phyloP scores from a whole-genome alignment of 2,113 vertebrate species.

The Orientallactaga bullata region DNA sequence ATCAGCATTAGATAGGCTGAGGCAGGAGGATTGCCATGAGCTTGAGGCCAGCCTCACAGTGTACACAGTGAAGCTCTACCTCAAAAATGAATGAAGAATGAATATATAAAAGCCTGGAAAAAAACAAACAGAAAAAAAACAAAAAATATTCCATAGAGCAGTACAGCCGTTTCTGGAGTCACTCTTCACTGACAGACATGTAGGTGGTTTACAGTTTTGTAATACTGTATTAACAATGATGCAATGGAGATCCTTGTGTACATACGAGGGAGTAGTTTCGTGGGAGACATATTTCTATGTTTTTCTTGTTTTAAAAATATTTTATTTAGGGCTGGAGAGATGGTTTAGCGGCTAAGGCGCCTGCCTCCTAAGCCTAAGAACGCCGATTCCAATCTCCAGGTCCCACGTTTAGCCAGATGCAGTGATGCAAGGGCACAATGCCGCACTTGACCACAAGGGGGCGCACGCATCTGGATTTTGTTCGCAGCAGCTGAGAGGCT shows the following conservation, averaged over 20 bases:
- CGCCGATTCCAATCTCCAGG: too few relatives aligned
- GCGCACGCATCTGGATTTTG: too few relatives aligned
- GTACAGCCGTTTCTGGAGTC: not conserved
- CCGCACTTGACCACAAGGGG: too few relatives aligned
- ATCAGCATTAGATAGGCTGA: not conserved
- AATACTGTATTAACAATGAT: constrained; percentile 6
- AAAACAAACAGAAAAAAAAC: not conserved
- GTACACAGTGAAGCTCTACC: not conserved
- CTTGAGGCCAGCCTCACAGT: not conserved
- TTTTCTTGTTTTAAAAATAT: constrained; percentile 11
- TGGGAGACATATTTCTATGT: not conserved
- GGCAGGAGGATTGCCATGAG: not conserved
- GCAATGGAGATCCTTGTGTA: not conserved
- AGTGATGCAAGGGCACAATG: too few relatives aligned
- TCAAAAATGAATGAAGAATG: too few relatives aligned
- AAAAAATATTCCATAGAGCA: not conserved
- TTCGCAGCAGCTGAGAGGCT: too few relatives aligned
- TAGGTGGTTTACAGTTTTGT: not conserved
- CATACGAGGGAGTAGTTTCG: not conserved
- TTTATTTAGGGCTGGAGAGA: too few relatives aligned
- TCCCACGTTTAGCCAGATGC: too few relatives aligned
- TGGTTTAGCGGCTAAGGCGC: too few relatives aligned
- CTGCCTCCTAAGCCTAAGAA: too few relatives aligned
- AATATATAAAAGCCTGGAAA: too few relatives aligned
- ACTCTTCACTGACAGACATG: not conserved